Percentiles rank a stretch among this genome's conserved stretches.
phyloP scores from a whole-genome alignment of 2,113 vertebrate genomes.

The Triplophysa siluroides region DNA sequence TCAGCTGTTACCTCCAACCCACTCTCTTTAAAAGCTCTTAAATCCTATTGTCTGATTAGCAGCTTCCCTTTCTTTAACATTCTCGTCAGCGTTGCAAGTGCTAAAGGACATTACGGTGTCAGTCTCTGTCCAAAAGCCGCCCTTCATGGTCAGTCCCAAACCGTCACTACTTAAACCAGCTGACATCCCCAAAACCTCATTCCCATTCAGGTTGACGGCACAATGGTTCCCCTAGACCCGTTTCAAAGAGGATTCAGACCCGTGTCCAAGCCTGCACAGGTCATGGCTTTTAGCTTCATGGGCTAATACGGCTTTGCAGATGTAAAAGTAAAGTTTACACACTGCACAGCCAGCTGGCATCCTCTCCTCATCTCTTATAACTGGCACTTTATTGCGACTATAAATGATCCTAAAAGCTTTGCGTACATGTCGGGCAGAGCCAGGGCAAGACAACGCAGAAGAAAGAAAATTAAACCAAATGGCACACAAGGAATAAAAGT shows the following conservation, averaged over 20 bases:
- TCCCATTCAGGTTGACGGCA: too few relatives aligned
- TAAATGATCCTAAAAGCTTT: slow-evolving; percentile 73
- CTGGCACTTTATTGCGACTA: slow-evolving; percentile 71
- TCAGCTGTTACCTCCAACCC: slow-evolving; percentile 61
- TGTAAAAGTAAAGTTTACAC: too few relatives aligned
- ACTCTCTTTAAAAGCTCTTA: slow-evolving; percentile 41
- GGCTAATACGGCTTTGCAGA: too few relatives aligned
- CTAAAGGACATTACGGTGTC: slow-evolving; percentile 13
- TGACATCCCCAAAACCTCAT: too few relatives aligned
- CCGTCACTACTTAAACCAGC: too few relatives aligned
- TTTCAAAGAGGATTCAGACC: too few relatives aligned
- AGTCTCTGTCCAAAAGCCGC: slow-evolving; percentile 46
- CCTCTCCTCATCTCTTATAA: slow-evolving; percentile 63
- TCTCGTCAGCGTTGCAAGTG: slow-evolving; percentile 34
- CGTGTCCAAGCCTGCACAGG: too few relatives aligned
- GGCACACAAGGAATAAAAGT: slow-evolving; percentile 71
- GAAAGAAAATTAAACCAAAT: slow-evolving; percentile 71
- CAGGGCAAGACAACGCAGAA: slow-evolving; percentile 24
- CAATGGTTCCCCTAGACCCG: too few relatives aligned
- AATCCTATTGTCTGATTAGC: slow-evolving; percentile 56
- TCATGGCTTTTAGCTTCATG: too few relatives aligned
- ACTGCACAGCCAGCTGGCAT: slow-evolving; percentile 18
- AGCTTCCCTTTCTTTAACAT: slow-evolving; percentile 32
- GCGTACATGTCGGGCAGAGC: slow-evolving; percentile 58
- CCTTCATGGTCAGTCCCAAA: slow-evolving; percentile 38